A percentile compares a stretch with the other conserved stretches of the same genome.
phyloP scores from a whole-genome alignment of 1,140 invertebrate species.

The Samia ricini region DNA sequence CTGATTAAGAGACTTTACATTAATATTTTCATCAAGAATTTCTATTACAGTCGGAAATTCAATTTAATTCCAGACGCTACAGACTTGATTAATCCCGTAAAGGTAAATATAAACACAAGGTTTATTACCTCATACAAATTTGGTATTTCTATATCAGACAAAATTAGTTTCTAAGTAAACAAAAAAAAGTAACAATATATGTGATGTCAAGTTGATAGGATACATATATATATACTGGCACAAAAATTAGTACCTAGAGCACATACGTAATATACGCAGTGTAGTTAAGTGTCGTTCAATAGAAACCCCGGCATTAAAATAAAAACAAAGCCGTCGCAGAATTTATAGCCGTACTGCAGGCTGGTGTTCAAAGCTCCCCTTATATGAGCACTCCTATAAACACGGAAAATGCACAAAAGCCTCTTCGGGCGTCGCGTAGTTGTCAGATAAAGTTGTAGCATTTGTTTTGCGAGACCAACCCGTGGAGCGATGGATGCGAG shows the following conservation, averaged over 20 bases:
- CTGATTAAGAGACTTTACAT: too few relatives aligned
- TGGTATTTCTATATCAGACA: too few relatives aligned
- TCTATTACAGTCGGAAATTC: too few relatives aligned
- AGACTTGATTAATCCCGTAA: too few relatives aligned
- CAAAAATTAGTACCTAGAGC: conserved; percentile 9
- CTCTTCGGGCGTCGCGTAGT: conserved; percentile 69
- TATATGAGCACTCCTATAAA: conserved; percentile 74
- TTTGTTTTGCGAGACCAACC: conserved; percentile 68
- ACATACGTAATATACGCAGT: conserved; percentile 31
- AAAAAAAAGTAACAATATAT: neutral
- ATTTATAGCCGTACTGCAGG: conserved; percentile 58
- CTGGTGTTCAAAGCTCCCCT: conserved; percentile 69
- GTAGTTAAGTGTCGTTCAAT: conserved; percentile 34
- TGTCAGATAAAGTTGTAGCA: conserved; percentile 74
- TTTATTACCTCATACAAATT: too few relatives aligned
- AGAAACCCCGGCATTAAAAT: conserved; percentile 56
- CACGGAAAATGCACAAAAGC: conserved; percentile 76
- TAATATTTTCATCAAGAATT: too few relatives aligned
- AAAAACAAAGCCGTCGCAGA: conserved; percentile 64
- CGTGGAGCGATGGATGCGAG: conserved; percentile 17
- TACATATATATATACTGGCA: conserved; percentile 1
- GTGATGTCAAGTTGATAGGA: conserved; percentile 4
- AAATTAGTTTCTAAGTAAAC: neutral
- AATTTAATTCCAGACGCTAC: too few relatives aligned
- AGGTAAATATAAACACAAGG: too few relatives aligned